Conservation (phyloP, 2,797 vertebrate species). For the Champsocephalus esox region DNA sequence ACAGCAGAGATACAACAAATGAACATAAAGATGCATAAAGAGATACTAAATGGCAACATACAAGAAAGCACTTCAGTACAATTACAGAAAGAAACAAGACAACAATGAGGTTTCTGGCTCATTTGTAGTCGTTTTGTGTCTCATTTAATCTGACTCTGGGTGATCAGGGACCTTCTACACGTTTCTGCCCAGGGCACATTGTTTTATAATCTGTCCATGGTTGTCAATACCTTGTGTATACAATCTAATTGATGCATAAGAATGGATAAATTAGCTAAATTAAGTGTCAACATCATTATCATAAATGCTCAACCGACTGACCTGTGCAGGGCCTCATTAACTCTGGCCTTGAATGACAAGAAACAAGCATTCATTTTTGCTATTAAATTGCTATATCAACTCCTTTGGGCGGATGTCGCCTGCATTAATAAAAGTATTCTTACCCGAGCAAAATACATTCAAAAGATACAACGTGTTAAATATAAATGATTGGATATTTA, state of each 20-base stretch:
- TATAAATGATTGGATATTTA: constrained; percentile 4
- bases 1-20: too few relatives aligned
- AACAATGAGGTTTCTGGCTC: background rate
- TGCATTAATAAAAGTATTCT: background rate
- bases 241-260: background rate
- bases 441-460: background rate
- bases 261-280: constrained; percentile 2
- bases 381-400: constrained; percentile 6
- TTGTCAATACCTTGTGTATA: background rate
- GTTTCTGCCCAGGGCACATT: background rate
- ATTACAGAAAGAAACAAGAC: background rate
- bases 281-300: background rate
- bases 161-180: background rate
- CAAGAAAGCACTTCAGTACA: background rate
- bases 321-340: background rate
- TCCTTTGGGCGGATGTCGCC: background rate
- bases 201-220: background rate
- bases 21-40: too few relatives aligned
- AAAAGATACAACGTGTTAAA: constrained; percentile 11
- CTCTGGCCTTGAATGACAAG: background rate
- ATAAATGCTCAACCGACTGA: background rate
- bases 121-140: background rate
- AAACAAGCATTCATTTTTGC: constrained; percentile 2
- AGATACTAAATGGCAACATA: background rate
- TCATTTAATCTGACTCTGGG: background rate